Evolutionary conservation across 2,797 vertebrate species (phyloP).

Genomic region (Cyclura pinguis): DNA sequence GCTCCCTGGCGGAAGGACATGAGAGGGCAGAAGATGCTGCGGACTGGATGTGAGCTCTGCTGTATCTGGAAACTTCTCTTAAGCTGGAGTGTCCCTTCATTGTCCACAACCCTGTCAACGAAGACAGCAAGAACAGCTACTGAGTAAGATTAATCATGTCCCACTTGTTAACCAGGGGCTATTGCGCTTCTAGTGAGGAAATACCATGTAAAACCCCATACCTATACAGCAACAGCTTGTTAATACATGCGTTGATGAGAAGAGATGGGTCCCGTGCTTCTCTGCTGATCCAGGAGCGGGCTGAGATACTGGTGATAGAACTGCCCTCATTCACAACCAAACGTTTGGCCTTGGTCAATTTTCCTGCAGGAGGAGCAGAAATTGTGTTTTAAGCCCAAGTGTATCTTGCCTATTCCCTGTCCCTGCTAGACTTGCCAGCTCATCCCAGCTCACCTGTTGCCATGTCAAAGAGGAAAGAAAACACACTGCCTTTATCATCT

Average conservation of each 20-base stretch:
- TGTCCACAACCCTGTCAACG: slow-evolving; percentile 89
- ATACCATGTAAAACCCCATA: slow-evolving; percentile 54
- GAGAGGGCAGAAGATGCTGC: slow-evolving; percentile 96
- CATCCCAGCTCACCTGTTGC: slow-evolving; percentile 84
- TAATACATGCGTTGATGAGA: slow-evolving; percentile 92
- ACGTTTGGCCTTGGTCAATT: slow-evolving; percentile 93
- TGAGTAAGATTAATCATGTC: neutral
- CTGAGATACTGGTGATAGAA: slow-evolving; percentile 91
- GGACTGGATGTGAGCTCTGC: slow-evolving; percentile 88
- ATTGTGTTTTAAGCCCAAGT: neutral
- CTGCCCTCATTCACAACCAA: slow-evolving; percentile 92
- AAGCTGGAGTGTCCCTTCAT: slow-evolving; percentile 91
- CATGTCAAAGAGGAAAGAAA: slow-evolving; percentile 96
- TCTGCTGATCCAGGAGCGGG: slow-evolving; percentile 95
- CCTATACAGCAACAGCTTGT: slow-evolving; percentile 94
- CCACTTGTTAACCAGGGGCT: neutral
- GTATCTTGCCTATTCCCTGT: neutral
- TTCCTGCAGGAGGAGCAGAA: slow-evolving; percentile 79
- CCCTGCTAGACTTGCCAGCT: too few relatives aligned
- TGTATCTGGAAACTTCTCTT: slow-evolving; percentile 94
- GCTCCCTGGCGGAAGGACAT: slow-evolving; percentile 98
- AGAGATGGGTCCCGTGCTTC: slow-evolving; percentile 94
- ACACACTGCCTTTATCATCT: slow-evolving; percentile 92
- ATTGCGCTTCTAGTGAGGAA: neutral
- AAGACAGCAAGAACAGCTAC: neutral